Base-by-base conservation (phyloP, 2,888 invertebrate genomes). In the Drosophila kuntzei region DNA sequence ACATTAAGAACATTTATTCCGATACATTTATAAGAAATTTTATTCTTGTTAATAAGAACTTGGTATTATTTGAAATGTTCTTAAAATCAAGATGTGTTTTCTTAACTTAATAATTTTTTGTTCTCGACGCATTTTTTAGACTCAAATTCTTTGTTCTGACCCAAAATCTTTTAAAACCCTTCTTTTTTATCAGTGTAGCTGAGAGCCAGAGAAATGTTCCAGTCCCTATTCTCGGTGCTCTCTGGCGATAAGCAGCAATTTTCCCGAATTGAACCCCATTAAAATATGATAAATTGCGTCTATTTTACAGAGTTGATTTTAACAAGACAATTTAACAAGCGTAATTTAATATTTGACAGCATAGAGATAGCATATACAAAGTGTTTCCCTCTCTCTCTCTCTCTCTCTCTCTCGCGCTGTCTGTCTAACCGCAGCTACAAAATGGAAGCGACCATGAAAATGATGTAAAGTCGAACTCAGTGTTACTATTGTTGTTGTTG, bases 311-410 rank as follows among this genome's bases (percentile, higher is more conserved):
- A 90, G 78, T 87, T 81, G 79, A 81, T 89, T 90, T 90, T 90
- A 91, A 90, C 91, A 90, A 90, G 90, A 91, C 91, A 90, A 90
- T 90, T 91, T 90, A 90, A 90, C 91, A 90, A 90, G 90, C 89
- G 91, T 90, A 91, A 90, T 91, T 90, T 91, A 90, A 91, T 90
- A 91, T 88, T 88, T 90, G 89, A 85, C 87, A 87, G 85, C 46
- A 41, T 18, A 44, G 65, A 71, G 67, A 71, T 64, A 58, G 58
- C 71, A 60, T 47, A 54, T 37, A 36, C 25, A 37, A 9, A 6
- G 43, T 62, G 34, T 53, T 54, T 51, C 43, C 16, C 49, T 14
- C 37, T 11, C 39, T 34, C 34, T 43, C 29, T 46, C 37, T 47
- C 47, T 49, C 46, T 22, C 53, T 22, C 32, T 16, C 25, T 9